These are phyloP conservation scores for Drosophila nigromelanica DNA, from an alignment of 1,140 invertebrate genomes.

Conservation along the genomic window DNA sequence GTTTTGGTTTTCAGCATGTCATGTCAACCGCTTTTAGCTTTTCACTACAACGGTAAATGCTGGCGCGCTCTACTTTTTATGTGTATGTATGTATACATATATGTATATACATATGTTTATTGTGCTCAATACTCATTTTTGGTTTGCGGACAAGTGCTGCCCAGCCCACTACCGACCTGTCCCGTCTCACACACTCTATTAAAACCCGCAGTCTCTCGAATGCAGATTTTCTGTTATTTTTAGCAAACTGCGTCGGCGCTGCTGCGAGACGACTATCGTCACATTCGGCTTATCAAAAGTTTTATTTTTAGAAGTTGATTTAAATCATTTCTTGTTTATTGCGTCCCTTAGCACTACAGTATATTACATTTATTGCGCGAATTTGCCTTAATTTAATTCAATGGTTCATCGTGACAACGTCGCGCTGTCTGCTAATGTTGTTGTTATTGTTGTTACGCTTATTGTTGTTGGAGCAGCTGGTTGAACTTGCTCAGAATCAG, in stretches of 20 bases:
- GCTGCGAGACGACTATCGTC: slow-evolving; percentile 26
- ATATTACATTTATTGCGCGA: slow-evolving; percentile 57
- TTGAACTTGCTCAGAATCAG: slow-evolving; percentile 41
- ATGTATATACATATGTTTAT: neutral
- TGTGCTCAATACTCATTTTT: slow-evolving; percentile 23
- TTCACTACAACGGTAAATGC: slow-evolving; percentile 52
- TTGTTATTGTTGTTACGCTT: slow-evolving; percentile 15
- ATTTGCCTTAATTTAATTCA: slow-evolving; percentile 76
- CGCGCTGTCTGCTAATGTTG: slow-evolving; percentile 21
- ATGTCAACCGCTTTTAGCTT: slow-evolving; percentile 43
- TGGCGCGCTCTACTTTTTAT: slow-evolving; percentile 44
- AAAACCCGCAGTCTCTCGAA: neutral
- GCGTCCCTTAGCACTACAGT: slow-evolving; percentile 32
- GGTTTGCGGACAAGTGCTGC: slow-evolving; percentile 25
- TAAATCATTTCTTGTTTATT: slow-evolving; percentile 52
- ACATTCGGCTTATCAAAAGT: slow-evolving; percentile 67
- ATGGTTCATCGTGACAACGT: slow-evolving; percentile 39
- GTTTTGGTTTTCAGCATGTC: slow-evolving; percentile 49
- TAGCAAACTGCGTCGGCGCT: slow-evolving; percentile 47
- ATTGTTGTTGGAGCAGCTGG: slow-evolving; percentile 16
- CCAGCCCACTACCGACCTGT: slow-evolving; percentile 7
- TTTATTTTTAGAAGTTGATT: slow-evolving; percentile 72
- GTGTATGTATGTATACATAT: neutral
- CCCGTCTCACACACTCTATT: neutral
- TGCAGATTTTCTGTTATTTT: slow-evolving; percentile 39